Evolutionary conservation across 2,888 invertebrate genomes (phyloP).

Genomic region (Thereva unica): DNA sequence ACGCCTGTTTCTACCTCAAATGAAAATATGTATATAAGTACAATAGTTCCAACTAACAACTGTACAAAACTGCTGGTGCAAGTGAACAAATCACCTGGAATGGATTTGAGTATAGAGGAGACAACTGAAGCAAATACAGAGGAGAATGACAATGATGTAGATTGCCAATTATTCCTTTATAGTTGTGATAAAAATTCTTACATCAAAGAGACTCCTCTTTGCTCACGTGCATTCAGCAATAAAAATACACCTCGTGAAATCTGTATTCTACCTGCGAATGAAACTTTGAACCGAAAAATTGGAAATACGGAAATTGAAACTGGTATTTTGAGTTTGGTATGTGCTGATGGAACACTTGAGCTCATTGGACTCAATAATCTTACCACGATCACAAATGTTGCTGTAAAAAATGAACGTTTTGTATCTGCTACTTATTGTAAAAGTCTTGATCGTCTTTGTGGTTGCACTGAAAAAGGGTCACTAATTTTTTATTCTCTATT

Average conservation of each 20-base stretch:
- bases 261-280: conserved; percentile 66
- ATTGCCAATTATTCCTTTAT: conserved; percentile 40
- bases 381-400: conserved; percentile 69
- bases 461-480: conserved; percentile 77
- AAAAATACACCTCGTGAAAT: conserved; percentile 73
- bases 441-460: conserved; percentile 84
- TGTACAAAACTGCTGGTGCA: conserved; percentile 68
- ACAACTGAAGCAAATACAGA: conserved; percentile 11
- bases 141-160: conserved; percentile 1
- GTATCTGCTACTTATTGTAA: conserved; percentile 85
- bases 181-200: conserved; percentile 41
- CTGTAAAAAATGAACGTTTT: conserved; percentile 71
- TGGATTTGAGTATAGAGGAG: conserved; percentile 19
- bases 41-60: conserved; percentile 71
- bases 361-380: conserved; percentile 74
- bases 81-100: conserved; percentile 54
- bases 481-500: conserved; percentile 81
- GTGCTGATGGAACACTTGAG: conserved; percentile 74
- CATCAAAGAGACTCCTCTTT: conserved; percentile 63
- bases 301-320: conserved; percentile 51
- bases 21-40: conserved; percentile 60
- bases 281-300: conserved; percentile 53
- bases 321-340: conserved; percentile 73
- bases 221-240: conserved; percentile 61
- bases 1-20: conserved; percentile 62